These are phyloP conservation scores for Biston betularia DNA, from an alignment of 2,888 invertebrate genomes.

Conservation along the genomic window DNA sequence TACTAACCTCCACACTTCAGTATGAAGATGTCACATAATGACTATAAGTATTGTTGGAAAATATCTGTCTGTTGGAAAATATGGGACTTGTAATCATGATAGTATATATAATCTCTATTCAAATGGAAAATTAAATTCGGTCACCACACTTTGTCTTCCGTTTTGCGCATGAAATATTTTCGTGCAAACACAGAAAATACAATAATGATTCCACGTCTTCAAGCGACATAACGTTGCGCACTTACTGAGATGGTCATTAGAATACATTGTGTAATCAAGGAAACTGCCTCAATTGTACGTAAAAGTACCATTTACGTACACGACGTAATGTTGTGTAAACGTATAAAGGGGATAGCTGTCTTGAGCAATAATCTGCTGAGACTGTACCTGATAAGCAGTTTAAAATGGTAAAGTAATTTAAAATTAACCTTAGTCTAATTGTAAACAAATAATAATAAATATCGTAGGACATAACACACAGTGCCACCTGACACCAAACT, in stretches of 20 bases:
- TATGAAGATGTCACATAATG: too few relatives aligned
- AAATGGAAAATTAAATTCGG: too few relatives aligned
- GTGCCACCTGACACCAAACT: too few relatives aligned
- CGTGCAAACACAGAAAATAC: background rate
- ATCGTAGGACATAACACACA: too few relatives aligned
- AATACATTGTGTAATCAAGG: constrained; percentile 56
- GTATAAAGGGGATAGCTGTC: constrained; percentile 53
- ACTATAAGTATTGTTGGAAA: too few relatives aligned
- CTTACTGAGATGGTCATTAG: constrained; percentile 53
- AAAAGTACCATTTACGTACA: constrained; percentile 57
- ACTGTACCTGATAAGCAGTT: constrained; percentile 21
- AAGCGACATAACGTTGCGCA: constrained; percentile 24
- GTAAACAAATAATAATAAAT: too few relatives aligned
- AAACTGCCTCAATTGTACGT: constrained; percentile 55
- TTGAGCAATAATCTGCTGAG: constrained; percentile 22
- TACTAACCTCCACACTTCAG: too few relatives aligned
- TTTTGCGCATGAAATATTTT: too few relatives aligned
- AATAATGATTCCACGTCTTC: constrained; percentile 17
- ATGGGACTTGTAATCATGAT: too few relatives aligned
- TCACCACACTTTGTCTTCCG: too few relatives aligned
- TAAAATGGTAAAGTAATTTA: constrained; percentile 17
- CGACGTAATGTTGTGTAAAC: constrained; percentile 59
- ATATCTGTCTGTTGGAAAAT: too few relatives aligned
- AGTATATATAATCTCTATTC: too few relatives aligned
- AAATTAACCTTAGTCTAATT: background rate